Base-by-base conservation (phyloP, 2,888 invertebrate genomes). In the Eueremaeus valkanovi region DNA sequence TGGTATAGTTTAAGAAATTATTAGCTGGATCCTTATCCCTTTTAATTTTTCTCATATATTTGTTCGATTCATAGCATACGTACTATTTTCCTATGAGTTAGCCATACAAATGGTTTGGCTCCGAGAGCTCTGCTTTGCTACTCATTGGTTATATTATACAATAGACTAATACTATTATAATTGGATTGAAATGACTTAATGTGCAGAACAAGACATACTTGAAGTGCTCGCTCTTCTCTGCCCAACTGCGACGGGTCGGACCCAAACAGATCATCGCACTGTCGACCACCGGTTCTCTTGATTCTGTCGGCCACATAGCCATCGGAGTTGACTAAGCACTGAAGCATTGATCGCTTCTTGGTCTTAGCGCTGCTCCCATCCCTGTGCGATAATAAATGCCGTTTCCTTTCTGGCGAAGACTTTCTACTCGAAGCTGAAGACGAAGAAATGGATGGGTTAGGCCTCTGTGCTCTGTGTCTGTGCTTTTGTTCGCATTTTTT, bases 141-240 rank as follows among this genome's bases (percentile, higher is more conserved):
- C n/a, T n/a, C n/a, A n/a, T n/a, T n/a, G n/a, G n/a, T n/a, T n/a
- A n/a, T n/a, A n/a, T n/a, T n/a, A n/a, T n/a, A n/a, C n/a, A n/a
- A n/a, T n/a, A n/a, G n/a, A n/a, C n/a, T n/a, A n/a, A n/a, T n/a
- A n/a, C n/a, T n/a, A n/a, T n/a, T n/a, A n/a, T n/a, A 18, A 51
- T 51, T 51, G 18, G 51, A 51, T 6, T 21, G 5, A 51, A 51
- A 51, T 11, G 51, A 11, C 18, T 21, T 3, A 51, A 51, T 9
- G 5, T 51, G 6, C 51, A 9, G 5, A 51, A 9, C 5, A 51
- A 51, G 5, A 16, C 6, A 51, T 77, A 81, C 81, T 79, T 79
- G 78, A 8, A 81, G 75, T 8, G 79, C 79, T 31, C 80, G 73
- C 45, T 80, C 80, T 66, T 80, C 80, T n/a, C 80, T 45, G 27